Base-by-base conservation (phyloP, 2,888 invertebrate species). In the Sinhomidia bicolor region DNA sequence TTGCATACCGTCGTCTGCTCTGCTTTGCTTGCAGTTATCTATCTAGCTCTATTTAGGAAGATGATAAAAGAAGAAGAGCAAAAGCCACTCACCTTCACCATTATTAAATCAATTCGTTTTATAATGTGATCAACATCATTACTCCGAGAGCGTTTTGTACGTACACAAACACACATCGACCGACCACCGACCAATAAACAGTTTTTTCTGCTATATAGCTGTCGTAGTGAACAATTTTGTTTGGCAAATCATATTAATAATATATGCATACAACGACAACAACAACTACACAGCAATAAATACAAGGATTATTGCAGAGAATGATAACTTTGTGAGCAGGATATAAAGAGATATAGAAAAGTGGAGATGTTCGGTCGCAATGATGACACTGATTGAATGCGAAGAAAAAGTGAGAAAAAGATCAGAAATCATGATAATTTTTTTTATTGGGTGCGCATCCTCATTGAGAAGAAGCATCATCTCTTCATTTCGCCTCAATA, bases 1-100 rank as follows among this genome's bases (percentile, higher is more conserved):
- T 86, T 78, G 47, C 20, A 32, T 57, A 23, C 14, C 32, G 26
- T 23, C 41, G 32, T 60, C 60, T 44, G 26, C n/a, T n/a, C n/a
- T n/a, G n/a, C n/a, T n/a, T n/a, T 4, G 5, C 23, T 47, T 44
- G 17, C 12, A 65, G 47, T n/a, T n/a, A n/a, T n/a, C n/a, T n/a
- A n/a, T n/a, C n/a, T n/a, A n/a, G n/a, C n/a, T n/a, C n/a, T n/a
- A n/a, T n/a, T n/a, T n/a, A n/a, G 51, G 68, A 32, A 65, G 71
- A 83, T 17, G 47, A 26, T 51, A 44, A 12, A 68, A 51, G 83
- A 83, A 83, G 83, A 78, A 23, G 80, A 86, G 71, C 76, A 57
- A 87, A 65, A 81, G 81, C 60, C 47, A 81, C 82, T 87, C 87
- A 87, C 87, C 81, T 82, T 87, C 82, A 65, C 57, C 60, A 82